Evolutionary conservation across 2,888 invertebrate genomes (phyloP).

Genomic region (Agelastica alni): DNA sequence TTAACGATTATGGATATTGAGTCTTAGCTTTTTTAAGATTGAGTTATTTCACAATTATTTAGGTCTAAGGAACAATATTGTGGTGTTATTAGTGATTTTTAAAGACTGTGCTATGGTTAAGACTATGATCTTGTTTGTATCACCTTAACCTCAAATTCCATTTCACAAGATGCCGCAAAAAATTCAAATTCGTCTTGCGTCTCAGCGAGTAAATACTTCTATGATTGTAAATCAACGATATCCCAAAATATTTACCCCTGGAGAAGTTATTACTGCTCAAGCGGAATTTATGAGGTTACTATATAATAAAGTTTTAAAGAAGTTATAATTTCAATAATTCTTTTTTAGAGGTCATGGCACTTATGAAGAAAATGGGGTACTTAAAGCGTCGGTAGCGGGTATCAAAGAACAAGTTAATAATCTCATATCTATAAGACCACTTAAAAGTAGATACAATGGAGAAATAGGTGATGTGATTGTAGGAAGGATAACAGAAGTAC

Average conservation of each 20-base stretch:
- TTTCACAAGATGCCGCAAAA: constrained; percentile 47
- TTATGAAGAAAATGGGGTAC: constrained; percentile 78
- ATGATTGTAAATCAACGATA: constrained; percentile 62
- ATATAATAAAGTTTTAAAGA: background rate
- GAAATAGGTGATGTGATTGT: constrained; percentile 98
- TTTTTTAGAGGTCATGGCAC: constrained; percentile 91
- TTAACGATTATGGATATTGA: no score
- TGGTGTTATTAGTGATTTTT: no score
- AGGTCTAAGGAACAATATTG: no score
- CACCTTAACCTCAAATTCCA: no score
- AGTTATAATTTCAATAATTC: constrained; percentile 9
- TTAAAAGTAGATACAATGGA: constrained; percentile 88
- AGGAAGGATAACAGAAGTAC: constrained; percentile 91
- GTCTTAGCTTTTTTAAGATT: no score
- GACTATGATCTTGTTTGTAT: no score
- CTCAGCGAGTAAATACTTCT: constrained; percentile 66
- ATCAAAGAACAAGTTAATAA: constrained; percentile 94
- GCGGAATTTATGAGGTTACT: constrained; percentile 80
- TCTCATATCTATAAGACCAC: constrained; percentile 86
- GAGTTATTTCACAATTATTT: no score
- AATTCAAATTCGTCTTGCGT: constrained; percentile 67
- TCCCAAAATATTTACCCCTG: constrained; percentile 80
- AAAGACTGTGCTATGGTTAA: no score
- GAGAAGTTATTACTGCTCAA: constrained; percentile 83
- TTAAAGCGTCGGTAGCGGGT: constrained; percentile 94